These are phyloP conservation scores for Hemicentrotus pulcherrimus DNA, from an alignment of 35 echinoderm and acorn worm species.

Conservation along the genomic window DNA sequence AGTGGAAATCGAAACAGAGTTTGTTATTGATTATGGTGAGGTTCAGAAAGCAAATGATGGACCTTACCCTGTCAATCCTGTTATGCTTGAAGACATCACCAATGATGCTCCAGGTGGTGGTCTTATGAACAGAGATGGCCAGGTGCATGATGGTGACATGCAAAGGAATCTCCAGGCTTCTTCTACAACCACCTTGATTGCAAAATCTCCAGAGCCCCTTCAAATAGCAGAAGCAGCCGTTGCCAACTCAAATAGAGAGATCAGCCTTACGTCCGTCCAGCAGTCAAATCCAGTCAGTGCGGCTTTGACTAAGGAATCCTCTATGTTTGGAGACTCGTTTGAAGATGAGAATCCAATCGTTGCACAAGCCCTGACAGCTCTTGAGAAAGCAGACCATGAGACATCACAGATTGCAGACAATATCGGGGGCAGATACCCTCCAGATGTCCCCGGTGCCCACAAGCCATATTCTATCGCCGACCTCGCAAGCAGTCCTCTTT, in stretches of 20 bases:
- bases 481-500: slow-evolving; percentile 15
- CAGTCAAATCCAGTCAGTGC: slow-evolving; percentile 27
- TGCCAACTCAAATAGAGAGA: slow-evolving; percentile 23
- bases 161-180: slow-evolving; percentile 12
- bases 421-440: background rate
- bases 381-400: slow-evolving; percentile 11
- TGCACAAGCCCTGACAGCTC: slow-evolving; percentile 25
- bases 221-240: slow-evolving; percentile 46
- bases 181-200: slow-evolving; percentile 26
- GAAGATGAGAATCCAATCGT: slow-evolving; percentile 25
- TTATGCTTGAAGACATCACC: slow-evolving; percentile 23
- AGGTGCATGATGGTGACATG: background rate
- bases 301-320: background rate
- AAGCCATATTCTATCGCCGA: background rate
- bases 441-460: background rate
- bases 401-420: background rate
- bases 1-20: slow-evolving; percentile 47
- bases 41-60: slow-evolving; percentile 18
- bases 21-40: background rate
- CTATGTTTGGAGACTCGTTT: slow-evolving; percentile 47
- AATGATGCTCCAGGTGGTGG: background rate
- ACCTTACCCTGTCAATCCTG: background rate
- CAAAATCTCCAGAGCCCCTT: slow-evolving; percentile 43
- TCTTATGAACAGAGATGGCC: background rate
- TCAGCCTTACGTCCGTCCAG: background rate